These are phyloP conservation scores for Allophyes oxyacanthae DNA, from an alignment of 2,888 invertebrate species.

Conservation along the genomic window DNA sequence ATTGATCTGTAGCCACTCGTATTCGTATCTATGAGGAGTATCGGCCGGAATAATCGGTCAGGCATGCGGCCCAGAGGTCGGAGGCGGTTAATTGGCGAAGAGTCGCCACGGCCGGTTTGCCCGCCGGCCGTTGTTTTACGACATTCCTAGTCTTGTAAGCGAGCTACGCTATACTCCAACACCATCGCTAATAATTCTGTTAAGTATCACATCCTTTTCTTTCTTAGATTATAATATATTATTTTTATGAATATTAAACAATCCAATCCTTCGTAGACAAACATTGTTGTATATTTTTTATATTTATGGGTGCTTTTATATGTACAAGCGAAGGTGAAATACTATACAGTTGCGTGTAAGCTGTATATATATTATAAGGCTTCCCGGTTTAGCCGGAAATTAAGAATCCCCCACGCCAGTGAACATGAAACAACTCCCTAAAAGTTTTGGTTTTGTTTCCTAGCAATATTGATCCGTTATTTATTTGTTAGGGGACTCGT, in stretches of 20 bases:
- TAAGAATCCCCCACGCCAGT: slow-evolving; percentile 74
- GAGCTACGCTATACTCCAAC: slow-evolving; percentile 59
- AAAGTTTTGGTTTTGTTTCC: slow-evolving; percentile 78
- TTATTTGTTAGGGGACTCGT: slow-evolving; percentile 6
- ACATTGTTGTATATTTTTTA: not conserved
- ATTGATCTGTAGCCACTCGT: slow-evolving; percentile 46
- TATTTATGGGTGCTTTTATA: slow-evolving; percentile 21
- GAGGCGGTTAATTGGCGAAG: slow-evolving; percentile 86
- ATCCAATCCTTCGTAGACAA: too few species aligned
- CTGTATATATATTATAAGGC: slow-evolving; percentile 60
- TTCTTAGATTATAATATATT: slow-evolving; percentile 43
- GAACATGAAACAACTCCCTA: slow-evolving; percentile 66
- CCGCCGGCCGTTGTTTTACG: slow-evolving; percentile 80
- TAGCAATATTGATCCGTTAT: slow-evolving; percentile 81
- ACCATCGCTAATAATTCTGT: slow-evolving; percentile 55
- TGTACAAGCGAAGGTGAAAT: slow-evolving; percentile 49
- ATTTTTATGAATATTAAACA: slow-evolving; percentile 25
- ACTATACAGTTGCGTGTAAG: slow-evolving; percentile 57
- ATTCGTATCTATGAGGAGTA: slow-evolving; percentile 73
- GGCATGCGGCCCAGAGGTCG: slow-evolving; percentile 80
- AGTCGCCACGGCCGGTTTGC: slow-evolving; percentile 80
- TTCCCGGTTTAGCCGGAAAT: slow-evolving; percentile 81
- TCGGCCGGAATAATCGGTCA: slow-evolving; percentile 66
- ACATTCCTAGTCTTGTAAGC: slow-evolving; percentile 74
- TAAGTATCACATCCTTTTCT: slow-evolving; percentile 60